phyloP scores from a whole-genome alignment of 2,888 invertebrate genomes.

The Dicranocentrus wangi region DNA sequence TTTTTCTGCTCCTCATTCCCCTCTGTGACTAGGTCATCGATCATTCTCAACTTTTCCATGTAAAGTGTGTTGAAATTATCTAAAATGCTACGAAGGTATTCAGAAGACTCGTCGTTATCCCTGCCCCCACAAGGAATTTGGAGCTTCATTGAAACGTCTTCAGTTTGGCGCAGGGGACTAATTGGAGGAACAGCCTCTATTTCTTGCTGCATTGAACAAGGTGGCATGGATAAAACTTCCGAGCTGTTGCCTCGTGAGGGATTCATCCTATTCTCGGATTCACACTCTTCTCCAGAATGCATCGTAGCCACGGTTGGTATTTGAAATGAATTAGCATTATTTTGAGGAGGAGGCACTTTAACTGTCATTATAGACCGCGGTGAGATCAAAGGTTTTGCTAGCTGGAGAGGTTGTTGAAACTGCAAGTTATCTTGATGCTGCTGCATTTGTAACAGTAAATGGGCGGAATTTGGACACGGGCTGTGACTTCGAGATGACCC shows the following conservation, averaged over 20 bases:
- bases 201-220: not conserved
- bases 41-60: conserved; percentile 59
- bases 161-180: not conserved
- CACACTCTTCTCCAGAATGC: no score
- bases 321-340: not conserved
- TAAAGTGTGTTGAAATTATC: conserved; percentile 64
- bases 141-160: not conserved
- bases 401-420: not conserved
- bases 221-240: not conserved
- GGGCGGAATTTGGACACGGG: conserved; percentile 45
- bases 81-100: conserved; percentile 47
- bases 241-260: no score
- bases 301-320: no score
- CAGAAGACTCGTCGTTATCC: conserved; percentile 42
- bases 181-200: not conserved
- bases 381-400: conserved; percentile 44
- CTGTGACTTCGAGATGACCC: conserved; percentile 62
- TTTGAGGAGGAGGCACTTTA: conserved; percentile 55
- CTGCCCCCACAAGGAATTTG: not conserved
- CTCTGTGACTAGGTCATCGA: conserved; percentile 53
- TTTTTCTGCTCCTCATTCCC: conserved; percentile 48
- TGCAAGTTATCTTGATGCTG: conserved; percentile 2
- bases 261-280: no score
- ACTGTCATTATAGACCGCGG: conserved; percentile 58
- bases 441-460: conserved; percentile 51